A percentile compares a stretch with the other conserved stretches of the same genome.
Conservation (phyloP, 1,140 invertebrate genomes). For the Cydia strobilella region DNA sequence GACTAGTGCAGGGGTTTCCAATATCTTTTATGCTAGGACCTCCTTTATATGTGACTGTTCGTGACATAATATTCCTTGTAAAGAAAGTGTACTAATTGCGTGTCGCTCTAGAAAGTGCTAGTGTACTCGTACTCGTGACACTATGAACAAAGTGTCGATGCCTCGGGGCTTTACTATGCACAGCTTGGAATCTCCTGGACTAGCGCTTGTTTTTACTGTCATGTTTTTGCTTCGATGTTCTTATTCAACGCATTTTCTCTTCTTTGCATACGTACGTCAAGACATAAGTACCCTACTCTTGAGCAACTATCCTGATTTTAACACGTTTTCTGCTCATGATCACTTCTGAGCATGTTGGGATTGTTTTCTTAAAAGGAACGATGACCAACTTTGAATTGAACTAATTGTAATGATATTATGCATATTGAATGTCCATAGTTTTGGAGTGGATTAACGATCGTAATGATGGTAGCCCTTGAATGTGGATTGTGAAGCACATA, state of each 20-base stretch:
- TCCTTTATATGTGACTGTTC: background rate
- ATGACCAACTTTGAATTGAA: conserved; percentile 28
- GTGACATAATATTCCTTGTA: background rate
- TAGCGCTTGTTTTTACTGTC: conserved; percentile 29
- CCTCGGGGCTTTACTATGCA: too few relatives aligned
- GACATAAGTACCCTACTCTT: conserved; percentile 22
- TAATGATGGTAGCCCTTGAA: conserved; percentile 23
- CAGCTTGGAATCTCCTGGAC: background rate
- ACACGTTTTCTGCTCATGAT: conserved; percentile 15
- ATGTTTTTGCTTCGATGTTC: conserved; percentile 18
- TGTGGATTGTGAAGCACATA: background rate
- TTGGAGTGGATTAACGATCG: background rate
- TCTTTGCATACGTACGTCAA: conserved; percentile 27
- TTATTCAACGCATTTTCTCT: conserved; percentile 22
- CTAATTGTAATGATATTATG: background rate
- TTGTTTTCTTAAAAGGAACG: conserved; percentile 25
- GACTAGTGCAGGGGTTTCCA: conserved; percentile 12
- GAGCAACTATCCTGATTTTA: conserved; percentile 27
- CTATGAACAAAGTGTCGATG: too few relatives aligned
- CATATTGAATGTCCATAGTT: conserved; percentile 15
- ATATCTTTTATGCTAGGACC: background rate
- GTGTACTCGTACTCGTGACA: too few relatives aligned
- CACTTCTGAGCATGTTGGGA: conserved; percentile 29
- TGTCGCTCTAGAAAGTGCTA: too few relatives aligned
- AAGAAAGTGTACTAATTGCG: background rate